Evolutionary conservation across 2,797 vertebrate genomes (phyloP), one percentile per base, ranked within the genome.

Genomic region (Rhynchonycteris naso): DNA sequence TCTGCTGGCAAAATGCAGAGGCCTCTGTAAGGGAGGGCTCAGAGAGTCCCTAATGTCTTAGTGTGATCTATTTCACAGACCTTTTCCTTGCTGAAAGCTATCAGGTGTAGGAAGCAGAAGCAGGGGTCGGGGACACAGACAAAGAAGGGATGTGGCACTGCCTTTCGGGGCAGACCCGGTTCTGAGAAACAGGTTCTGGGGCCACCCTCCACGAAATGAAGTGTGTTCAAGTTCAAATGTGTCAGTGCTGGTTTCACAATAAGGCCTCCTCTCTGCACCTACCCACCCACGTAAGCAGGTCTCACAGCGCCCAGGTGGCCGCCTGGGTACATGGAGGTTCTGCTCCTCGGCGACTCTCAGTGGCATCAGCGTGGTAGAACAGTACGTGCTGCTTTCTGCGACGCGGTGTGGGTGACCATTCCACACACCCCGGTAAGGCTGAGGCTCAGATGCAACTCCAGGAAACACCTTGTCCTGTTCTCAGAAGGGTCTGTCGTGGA

Each of bases 391-490:
- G 22, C 76, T 83, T 79, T 68, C 88, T 35, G 18, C 74, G 6
- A 0, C 0, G 3, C 0, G 0, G 33, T n/a, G 38, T 43, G 74
- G 56, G 78, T 12, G 30, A 71, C 61, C 10, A 0, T 4, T 12
- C 15, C 33, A 16, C 0, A 0, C 50, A 52, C 59, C 58, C 59
- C 0, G 0, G 28, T 47, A 16, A 11, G 28, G 59, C 33, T 2
- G 15, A n/a, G 1, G 30, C 14, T 66, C 52, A 28, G 28, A 58
- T 21, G 63, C 1, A 1, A 7, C 19, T 22, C 6, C 10, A 52
- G 61, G 91, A 92, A 76, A 54, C 13, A 30, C 58, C n/a, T 14
- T 7, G 2, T 66, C 78, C 83, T 66, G 30, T 47, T 88, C 79
- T 68, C 33, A 90, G 56, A 83, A 35, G 43, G 33, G 16, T 18